Base-by-base conservation (phyloP, 1,140 invertebrate species). In the Saccostrea echinata region DNA sequence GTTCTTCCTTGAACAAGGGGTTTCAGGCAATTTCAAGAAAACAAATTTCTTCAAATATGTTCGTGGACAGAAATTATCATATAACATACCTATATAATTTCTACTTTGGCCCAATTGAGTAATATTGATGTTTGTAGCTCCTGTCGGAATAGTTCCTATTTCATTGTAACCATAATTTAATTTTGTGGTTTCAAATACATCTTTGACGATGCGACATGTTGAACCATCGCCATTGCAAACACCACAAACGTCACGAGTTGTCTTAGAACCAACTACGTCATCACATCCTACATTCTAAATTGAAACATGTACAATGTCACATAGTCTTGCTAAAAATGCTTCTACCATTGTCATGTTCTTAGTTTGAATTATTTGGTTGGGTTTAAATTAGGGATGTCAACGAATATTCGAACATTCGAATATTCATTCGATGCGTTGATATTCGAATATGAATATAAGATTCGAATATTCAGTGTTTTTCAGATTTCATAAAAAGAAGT, bases 281-380 rank as follows among this genome's bases (percentile, higher is more conserved):
- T 89, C 88, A 85, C 88, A 89, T 57, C 88, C 88, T 81, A 89
- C 64, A 83, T 80, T 53, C 88, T 89, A 35, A 82, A 83, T 84
- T 35, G 24, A 53, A n/a, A n/a, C n/a, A n/a, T 61, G 71, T 43
- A 43, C 43, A 43, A 43, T 43, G 43, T 43, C 43, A 43, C 43
- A 4, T 43, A 8, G n/a, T n/a, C n/a, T n/a, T n/a, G n/a, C n/a
- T n/a, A n/a, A n/a, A n/a, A n/a, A n/a, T n/a, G n/a, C n/a, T n/a
- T n/a, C n/a, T n/a, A n/a, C n/a, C n/a, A n/a, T n/a, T n/a, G n/a
- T n/a, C n/a, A n/a, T n/a, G n/a, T n/a, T n/a, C n/a, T n/a, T n/a
- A n/a, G n/a, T n/a, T n/a, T n/a, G n/a, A n/a, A n/a, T n/a, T n/a
- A n/a, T n/a, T n/a, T n/a, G n/a, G n/a, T n/a, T n/a, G n/a, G n/a